Evolutionary conservation across 1,140 invertebrate genomes (phyloP).

Genomic region (Galleria mellonella): DNA sequence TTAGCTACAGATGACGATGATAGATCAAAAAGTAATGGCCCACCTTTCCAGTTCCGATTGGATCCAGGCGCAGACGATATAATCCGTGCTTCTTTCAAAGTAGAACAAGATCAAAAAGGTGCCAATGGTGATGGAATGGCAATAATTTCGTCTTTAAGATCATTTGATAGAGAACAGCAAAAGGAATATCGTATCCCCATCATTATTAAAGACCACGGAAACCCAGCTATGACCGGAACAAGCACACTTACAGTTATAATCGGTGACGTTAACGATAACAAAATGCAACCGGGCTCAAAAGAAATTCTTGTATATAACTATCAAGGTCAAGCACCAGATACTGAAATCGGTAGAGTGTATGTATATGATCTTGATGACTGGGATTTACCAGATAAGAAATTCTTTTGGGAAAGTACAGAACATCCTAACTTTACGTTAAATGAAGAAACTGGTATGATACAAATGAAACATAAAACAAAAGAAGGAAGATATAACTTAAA

Average conservation of each 20-base stretch:
- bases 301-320: slow-evolving; percentile 98
- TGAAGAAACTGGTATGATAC: slow-evolving; percentile 95
- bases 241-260: slow-evolving; percentile 96
- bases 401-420: slow-evolving; percentile 91
- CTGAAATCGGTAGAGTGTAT: slow-evolving; percentile 95
- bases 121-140: slow-evolving; percentile 97
- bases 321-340: slow-evolving; percentile 92
- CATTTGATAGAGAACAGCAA: slow-evolving; percentile 96
- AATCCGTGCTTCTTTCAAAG: slow-evolving; percentile 94
- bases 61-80: slow-evolving; percentile 94
- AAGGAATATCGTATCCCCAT: slow-evolving; percentile 97
- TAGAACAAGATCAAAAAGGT: slow-evolving; percentile 95
- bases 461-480: slow-evolving; percentile 92
- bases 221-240: slow-evolving; percentile 93
- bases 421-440: slow-evolving; percentile 90
- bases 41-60: slow-evolving; percentile 94
- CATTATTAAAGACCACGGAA: slow-evolving; percentile 93
- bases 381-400: slow-evolving; percentile 97
- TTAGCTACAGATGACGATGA: slow-evolving; percentile 96
- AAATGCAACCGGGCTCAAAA: slow-evolving; percentile 96
- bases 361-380: slow-evolving; percentile 98
- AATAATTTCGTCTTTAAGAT: slow-evolving; percentile 90
- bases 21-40: slow-evolving; percentile 94
- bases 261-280: slow-evolving; percentile 97
- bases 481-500: slow-evolving; percentile 90